Evolutionary conservation across 2,797 vertebrate species (phyloP), one percentile per base, ranked within the genome.

Genomic region (Molossus molossus): DNA sequence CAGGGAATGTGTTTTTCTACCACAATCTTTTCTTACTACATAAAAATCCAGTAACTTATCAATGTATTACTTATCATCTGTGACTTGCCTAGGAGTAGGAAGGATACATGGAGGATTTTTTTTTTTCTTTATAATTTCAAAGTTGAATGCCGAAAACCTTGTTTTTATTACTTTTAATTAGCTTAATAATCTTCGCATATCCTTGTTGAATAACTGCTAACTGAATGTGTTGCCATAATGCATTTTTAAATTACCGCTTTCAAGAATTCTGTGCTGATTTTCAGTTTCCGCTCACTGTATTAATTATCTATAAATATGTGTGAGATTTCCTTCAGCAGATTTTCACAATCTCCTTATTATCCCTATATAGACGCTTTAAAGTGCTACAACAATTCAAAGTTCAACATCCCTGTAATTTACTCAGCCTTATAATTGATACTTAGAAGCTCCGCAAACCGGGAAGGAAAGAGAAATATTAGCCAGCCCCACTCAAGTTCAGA

Each of bases 131-230:
- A n/a, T 97, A 40, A 97, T 96, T 96, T 64, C 82, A 97, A 96
- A 97, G 81, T 91, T 97, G 87, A 94, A 93, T 96, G 93, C 80
- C 65, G 82, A 97, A 97, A 97, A 97, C 64, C 92, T 97, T 98
- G 97, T 70, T 87, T 98, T 98, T 97, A 98, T 98, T 97, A 97
- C 94, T 95, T 94, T 97, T 96, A 97, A 98, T 98, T 98, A 98
- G 98, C 97, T 98, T 98, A 98, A 98, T 98, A 98, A 98, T 98
- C 97, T 98, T 98, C 98, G 98, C 96, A 97, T 98, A 98, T 98
- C 98, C 97, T 98, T 98, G 97, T 98, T 97, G 98, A 98, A 98
- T 98, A 98, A 98, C 97, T 94, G 96, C 95, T 98, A 98, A 98
- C 97, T 98, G 98, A 98, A 98, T 98, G 97, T 98, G 97, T 96